Percentiles rank a stretch among this genome's conserved stretches.
Evolutionary conservation across 2,888 invertebrate species (phyloP).

Genomic region (Calliopum simillimum): DNA sequence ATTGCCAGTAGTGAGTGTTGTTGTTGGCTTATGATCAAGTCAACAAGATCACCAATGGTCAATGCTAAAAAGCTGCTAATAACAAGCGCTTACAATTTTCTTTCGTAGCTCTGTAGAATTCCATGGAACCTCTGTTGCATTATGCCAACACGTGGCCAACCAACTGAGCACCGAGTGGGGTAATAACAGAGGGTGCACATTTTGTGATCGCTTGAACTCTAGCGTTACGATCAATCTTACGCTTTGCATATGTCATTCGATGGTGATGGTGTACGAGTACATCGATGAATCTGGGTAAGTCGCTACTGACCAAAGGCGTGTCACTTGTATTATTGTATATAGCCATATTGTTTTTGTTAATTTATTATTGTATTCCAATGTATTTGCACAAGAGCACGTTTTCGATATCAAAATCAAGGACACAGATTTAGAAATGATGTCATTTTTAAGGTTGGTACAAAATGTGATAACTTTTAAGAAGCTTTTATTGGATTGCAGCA

Average conservation of each 20-base stretch:
- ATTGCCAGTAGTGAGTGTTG: background rate
- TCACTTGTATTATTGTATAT: background rate
- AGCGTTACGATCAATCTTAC: constrained; percentile 24
- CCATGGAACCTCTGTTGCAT: background rate
- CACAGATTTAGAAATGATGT: constrained; percentile 20
- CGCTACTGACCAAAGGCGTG: constrained; percentile 17
- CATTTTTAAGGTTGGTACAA: constrained; percentile 7
- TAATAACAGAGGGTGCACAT: too few relatives aligned
- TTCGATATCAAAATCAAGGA: constrained; percentile 29
- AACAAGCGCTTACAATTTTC: background rate
- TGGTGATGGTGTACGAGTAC: too few relatives aligned
- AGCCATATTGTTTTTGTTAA: background rate
- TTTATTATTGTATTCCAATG: background rate
- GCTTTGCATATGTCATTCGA: constrained; percentile 20
- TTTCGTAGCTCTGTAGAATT: background rate
- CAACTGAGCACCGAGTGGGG: background rate
- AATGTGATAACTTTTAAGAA: too few relatives aligned
- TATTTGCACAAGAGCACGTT: constrained; percentile 7
- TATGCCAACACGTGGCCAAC: constrained; percentile 19
- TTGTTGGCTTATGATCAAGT: background rate
- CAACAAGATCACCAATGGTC: background rate
- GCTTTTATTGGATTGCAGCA: too few relatives aligned
- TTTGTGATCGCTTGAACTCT: background rate
- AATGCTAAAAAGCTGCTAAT: constrained; percentile 27
- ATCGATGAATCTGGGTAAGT: background rate